Conservation (phyloP, 2,888 invertebrate genomes). For the Lamellibrachia satsuma region DNA sequence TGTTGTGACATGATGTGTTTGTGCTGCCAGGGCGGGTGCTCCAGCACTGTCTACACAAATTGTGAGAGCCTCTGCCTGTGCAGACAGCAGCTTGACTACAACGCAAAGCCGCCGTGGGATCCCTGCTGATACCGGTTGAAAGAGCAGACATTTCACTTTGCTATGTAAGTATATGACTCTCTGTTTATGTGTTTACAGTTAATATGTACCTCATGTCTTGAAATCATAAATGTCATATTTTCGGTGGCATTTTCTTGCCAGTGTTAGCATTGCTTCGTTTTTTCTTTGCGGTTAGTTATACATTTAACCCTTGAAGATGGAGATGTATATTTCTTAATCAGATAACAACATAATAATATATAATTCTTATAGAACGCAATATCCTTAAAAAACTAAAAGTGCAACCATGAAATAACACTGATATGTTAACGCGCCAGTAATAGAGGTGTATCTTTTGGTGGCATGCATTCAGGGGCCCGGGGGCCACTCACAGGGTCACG, state of each 20-base stretch:
- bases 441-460: too few relatives aligned
- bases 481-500: too few relatives aligned
- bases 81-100: slow-evolving; percentile 75
- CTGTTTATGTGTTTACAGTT: neutral
- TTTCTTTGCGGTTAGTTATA: neutral
- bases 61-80: slow-evolving; percentile 60
- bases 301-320: too few relatives aligned
- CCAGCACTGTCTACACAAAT: slow-evolving; percentile 50
- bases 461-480: too few relatives aligned
- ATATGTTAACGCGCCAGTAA: too few relatives aligned
- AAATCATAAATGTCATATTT: neutral
- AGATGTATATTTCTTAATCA: too few relatives aligned
- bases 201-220: neutral
- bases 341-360: too few relatives aligned
- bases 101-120: slow-evolving; percentile 90
- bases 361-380: too few relatives aligned
- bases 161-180: slow-evolving; percentile 51
- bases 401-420: too few relatives aligned
- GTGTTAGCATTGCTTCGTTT: neutral
- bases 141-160: slow-evolving; percentile 61
- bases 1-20: too few relatives aligned
- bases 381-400: too few relatives aligned
- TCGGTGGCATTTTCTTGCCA: neutral
- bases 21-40: slow-evolving; percentile 53
- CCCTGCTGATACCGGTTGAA: slow-evolving; percentile 66